phyloP scores from a whole-genome alignment of 2,888 invertebrate genomes.

The Drosophila greeni region DNA sequence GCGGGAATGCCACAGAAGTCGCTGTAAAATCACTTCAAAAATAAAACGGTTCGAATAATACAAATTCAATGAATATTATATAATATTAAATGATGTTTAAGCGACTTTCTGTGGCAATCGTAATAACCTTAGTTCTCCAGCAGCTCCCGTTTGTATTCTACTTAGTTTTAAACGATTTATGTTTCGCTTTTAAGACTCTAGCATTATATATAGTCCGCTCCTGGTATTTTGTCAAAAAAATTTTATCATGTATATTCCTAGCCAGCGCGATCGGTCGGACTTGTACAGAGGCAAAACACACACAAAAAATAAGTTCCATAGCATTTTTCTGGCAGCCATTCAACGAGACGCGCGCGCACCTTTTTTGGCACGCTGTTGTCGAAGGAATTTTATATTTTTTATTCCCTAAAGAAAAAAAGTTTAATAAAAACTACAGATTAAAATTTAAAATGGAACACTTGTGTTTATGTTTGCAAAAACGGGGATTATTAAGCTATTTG shows the following conservation, averaged over 20 bases:
- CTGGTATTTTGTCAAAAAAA: constrained; percentile 39
- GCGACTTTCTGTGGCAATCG: not conserved
- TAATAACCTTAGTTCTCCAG: constrained; percentile 23
- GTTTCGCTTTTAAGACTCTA: constrained; percentile 30
- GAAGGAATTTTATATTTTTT: constrained; percentile 77
- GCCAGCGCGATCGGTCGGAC: constrained; percentile 34
- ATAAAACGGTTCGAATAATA: not conserved
- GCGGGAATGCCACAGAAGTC: not conserved
- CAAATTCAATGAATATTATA: not conserved
- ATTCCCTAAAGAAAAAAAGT: constrained; percentile 77
- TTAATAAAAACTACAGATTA: constrained; percentile 72
- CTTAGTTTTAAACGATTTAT: constrained; percentile 50
- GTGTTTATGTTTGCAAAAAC: not conserved
- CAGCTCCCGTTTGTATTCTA: constrained; percentile 65
- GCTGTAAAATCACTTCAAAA: not conserved
- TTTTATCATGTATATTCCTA: constrained; percentile 35
- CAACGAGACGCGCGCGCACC: constrained; percentile 57
- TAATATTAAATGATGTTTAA: not conserved
- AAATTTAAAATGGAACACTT: constrained; percentile 32
- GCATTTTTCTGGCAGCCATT: constrained; percentile 77
- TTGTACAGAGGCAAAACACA: constrained; percentile 55
- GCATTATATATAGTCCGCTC: constrained; percentile 33
- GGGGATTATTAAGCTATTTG: not conserved
- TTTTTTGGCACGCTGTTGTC: constrained; percentile 60
- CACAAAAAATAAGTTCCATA: constrained; percentile 53